A percentile compares a stretch with the other conserved stretches of the same genome.
phyloP scores from a whole-genome alignment of 2,888 invertebrate species.

The Sepioteuthis lessoniana region DNA sequence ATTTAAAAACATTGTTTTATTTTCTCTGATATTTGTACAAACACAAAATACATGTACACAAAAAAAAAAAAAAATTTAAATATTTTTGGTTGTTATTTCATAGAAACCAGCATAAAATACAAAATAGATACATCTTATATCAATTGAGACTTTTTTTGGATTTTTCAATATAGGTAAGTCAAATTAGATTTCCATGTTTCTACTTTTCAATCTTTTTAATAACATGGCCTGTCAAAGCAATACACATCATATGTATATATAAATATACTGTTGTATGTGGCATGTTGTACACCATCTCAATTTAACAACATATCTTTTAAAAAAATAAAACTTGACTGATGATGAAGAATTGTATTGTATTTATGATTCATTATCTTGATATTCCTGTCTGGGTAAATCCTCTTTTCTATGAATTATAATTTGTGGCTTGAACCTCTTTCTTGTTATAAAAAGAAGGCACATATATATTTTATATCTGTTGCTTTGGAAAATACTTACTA shows the following conservation, averaged over 20 bases:
- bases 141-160: not conserved
- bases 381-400: not conserved
- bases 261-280: not conserved
- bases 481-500: too few species aligned
- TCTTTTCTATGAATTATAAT: too few species aligned
- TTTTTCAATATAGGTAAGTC: not conserved
- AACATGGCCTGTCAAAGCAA: too few species aligned
- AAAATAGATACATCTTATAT: not conserved
- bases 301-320: not conserved
- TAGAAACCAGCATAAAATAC: not conserved
- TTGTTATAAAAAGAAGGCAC: too few species aligned
- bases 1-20: not conserved
- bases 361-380: not conserved
- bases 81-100: not conserved
- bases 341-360: not conserved
- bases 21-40: not conserved
- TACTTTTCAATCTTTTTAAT: too few species aligned
- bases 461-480: too few species aligned
- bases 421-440: too few species aligned
- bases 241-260: too few species aligned
- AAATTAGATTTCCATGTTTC: not conserved
- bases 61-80: too few species aligned
- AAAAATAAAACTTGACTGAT: not conserved
- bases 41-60: not conserved
- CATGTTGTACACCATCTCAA: not conserved